Base-by-base conservation (phyloP, 2,888 invertebrate genomes). In the Diabrotica balteata region DNA sequence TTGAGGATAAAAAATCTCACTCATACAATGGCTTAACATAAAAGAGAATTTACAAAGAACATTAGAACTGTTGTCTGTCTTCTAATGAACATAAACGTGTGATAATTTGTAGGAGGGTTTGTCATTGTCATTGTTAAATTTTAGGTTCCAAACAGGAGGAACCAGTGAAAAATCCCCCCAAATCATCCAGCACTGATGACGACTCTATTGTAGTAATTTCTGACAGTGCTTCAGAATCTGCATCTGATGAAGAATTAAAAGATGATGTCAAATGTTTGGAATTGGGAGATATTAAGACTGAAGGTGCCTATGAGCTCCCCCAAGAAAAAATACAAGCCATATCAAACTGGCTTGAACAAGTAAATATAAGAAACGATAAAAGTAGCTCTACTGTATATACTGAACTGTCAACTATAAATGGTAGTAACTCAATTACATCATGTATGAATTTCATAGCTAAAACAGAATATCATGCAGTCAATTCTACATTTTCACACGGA, bases 391-490 rank as follows among this genome's bases (percentile, higher is more conserved):
- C 32, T 42, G 55, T 71, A 58, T 80, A 77, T 68, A 78, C 75
- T 65, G 77, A 79, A 63, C 64, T 79, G 7, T 80, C 80, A 50
- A 73, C 76, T 46, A 77, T 80, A 65, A 72, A 60, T 60, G 74
- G 73, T 47, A 75, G 74, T 59, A 69, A 32, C 32, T 32, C 32
- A 32, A 32, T 1, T 32, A 32, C 32, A 32, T 32, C 32, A 2
- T 32, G 57, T 7, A 59, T 59, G 17, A 63, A 69, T 63, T 72
- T 67, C 53, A 59, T 67, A 50, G 50, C 70, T 51, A 71, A 70
- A 47, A 69, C 62, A 22, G 67, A 64, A 57, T 59, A 63, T 4
- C 53, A 67, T 52, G 78, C 77, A 63, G 69, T 72, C 43, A 80
- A 76, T 73, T 80, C 80, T 8, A 80, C 80, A 7, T 74, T 75